phyloP scores from a whole-genome alignment of 1,140 invertebrate species.

The Caenorhabditis brenneri region DNA sequence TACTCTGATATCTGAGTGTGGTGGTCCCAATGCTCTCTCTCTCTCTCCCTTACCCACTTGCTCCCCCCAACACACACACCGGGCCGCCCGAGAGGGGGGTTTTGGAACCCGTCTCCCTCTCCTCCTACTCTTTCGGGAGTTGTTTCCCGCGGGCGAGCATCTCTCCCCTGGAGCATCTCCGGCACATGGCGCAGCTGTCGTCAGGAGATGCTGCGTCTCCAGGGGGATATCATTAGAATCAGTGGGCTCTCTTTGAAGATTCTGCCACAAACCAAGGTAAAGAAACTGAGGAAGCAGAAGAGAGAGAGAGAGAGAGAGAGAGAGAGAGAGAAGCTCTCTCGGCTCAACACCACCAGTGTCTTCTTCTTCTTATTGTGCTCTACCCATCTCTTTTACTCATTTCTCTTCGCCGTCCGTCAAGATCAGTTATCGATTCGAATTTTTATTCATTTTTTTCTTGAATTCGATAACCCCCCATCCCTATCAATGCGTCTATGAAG shows the following conservation, averaged over 20 bases:
- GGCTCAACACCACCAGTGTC: neutral
- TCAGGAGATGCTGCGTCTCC: conserved; percentile 13
- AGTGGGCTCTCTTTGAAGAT: neutral
- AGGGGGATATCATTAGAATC: no score
- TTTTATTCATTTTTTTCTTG: neutral
- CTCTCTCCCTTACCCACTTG: neutral
- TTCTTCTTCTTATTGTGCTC: conserved; percentile 12
- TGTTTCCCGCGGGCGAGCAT: conserved; percentile 3
- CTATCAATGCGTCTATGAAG: conserved; percentile 18
- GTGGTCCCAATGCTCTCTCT: no score
- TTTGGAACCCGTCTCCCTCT: neutral
- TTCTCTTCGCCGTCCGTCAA: neutral
- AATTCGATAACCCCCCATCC: neutral
- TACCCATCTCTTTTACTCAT: neutral
- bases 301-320: neutral
- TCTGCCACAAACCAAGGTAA: conserved; percentile 30
- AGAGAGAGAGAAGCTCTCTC: neutral
- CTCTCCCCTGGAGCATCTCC: neutral
- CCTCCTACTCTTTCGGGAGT: neutral
- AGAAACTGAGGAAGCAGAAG: neutral
- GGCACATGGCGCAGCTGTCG: conserved; percentile 41
- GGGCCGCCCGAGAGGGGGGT: neutral
- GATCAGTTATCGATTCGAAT: conserved; percentile 20
- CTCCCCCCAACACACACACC: neutral
- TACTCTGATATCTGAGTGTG: no score